Conservation (phyloP, 2,888 invertebrate species). For the Stegana nigrithorax region DNA sequence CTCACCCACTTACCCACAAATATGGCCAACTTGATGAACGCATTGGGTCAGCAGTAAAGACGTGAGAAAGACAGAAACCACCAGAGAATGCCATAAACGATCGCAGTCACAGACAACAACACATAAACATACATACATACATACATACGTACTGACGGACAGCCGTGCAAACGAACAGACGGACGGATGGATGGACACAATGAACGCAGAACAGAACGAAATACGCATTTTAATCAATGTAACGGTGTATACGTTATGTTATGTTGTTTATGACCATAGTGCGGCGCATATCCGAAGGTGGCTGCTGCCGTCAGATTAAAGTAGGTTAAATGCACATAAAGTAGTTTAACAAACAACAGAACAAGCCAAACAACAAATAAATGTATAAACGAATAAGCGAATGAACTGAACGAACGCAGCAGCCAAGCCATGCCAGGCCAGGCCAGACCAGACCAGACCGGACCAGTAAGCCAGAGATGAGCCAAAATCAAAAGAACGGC, state of each 20-base stretch:
- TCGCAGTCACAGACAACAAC: slow-evolving; percentile 24
- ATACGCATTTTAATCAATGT: slow-evolving; percentile 58
- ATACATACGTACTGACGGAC: too few relatives aligned
- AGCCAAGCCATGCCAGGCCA: slow-evolving; percentile 8
- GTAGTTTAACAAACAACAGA: slow-evolving; percentile 9
- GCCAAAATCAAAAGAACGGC: too few relatives aligned
- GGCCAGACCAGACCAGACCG: slow-evolving; percentile 26
- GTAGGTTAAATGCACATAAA: slow-evolving; percentile 53
- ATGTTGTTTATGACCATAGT: slow-evolving; percentile 18
- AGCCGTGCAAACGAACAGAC: slow-evolving; percentile 43
- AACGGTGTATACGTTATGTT: slow-evolving; percentile 44
- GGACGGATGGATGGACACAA: slow-evolving; percentile 8
- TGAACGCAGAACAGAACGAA: slow-evolving; percentile 37
- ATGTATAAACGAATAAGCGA: slow-evolving; percentile 36
- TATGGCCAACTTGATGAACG: neutral
- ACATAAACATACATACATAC: slow-evolving; percentile 3
- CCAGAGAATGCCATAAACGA: slow-evolving; percentile 32
- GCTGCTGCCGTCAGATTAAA: slow-evolving; percentile 48
- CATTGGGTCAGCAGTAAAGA: slow-evolving; percentile 2
- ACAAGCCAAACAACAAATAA: slow-evolving; percentile 26
- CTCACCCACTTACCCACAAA: slow-evolving; percentile 16
- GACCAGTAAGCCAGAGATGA: too few relatives aligned
- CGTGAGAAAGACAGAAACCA: slow-evolving; percentile 7
- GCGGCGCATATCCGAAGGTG: slow-evolving; percentile 24
- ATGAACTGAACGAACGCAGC: neutral